Percentiles rank a stretch among this genome's conserved stretches.
These are phyloP conservation scores for Lasioglossum oenotherae DNA, from an alignment of 2,888 invertebrate genomes.

Conservation along the genomic window DNA sequence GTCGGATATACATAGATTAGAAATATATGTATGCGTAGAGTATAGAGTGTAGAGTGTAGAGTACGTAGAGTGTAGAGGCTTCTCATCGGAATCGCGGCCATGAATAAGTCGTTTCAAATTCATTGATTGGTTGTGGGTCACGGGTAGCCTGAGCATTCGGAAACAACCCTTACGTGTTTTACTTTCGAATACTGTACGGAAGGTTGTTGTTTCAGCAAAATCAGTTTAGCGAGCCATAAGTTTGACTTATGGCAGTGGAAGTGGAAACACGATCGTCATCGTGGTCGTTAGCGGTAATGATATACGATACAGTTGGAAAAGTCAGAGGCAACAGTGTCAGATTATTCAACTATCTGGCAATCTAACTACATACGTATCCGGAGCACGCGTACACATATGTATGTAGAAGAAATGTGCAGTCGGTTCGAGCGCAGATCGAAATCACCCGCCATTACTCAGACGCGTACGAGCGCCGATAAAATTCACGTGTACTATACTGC, in stretches of 20 bases:
- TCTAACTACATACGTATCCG: not conserved
- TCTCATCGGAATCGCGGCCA: not conserved
- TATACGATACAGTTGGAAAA: not conserved
- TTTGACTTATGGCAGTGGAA: not conserved
- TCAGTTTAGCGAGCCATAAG: not conserved
- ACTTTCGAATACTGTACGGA: too few relatives aligned
- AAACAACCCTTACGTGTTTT: too few relatives aligned
- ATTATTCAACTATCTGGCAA: not conserved
- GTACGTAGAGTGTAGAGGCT: not conserved
- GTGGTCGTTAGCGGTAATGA: not conserved
- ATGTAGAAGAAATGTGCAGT: not conserved
- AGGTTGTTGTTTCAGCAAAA: not conserved
- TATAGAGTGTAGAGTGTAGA: too few relatives aligned
- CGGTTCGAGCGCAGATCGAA: not conserved
- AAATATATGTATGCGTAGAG: not conserved
- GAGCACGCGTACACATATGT: not conserved
- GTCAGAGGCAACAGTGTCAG: not conserved
- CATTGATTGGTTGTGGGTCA: constrained; percentile 19
- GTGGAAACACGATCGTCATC: not conserved
- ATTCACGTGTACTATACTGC: not conserved
- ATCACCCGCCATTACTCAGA: not conserved
- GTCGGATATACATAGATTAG: not conserved
- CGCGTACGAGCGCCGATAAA: not conserved
- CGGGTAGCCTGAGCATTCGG: not conserved
- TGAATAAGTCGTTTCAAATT: constrained; percentile 37